Percentiles rank a stretch among this genome's conserved stretches.
These are phyloP conservation scores for Pteropus rufus DNA, from an alignment of 2,797 vertebrate species.

Conservation along the genomic window DNA sequence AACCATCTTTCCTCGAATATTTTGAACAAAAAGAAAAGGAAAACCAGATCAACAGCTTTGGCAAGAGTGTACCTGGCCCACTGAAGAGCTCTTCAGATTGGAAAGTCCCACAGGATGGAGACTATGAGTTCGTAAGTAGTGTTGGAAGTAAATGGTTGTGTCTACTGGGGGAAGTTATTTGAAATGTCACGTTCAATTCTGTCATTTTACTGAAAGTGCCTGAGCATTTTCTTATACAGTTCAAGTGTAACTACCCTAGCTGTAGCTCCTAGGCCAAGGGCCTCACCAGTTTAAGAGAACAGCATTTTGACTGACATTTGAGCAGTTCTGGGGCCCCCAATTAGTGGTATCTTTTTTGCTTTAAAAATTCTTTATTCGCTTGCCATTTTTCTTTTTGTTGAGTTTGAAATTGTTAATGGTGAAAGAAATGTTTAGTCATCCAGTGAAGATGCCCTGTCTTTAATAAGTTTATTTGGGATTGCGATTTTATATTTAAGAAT, in stretches of 20 bases:
- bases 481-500: background rate
- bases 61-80: constrained; percentile 82
- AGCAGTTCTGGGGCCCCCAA: constrained; percentile 25
- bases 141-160: background rate
- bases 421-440: background rate
- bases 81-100: constrained; percentile 88
- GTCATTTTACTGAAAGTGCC: background rate
- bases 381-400: constrained; percentile 24
- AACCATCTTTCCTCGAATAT: constrained; percentile 96
- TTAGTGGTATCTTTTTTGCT: background rate
- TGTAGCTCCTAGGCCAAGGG: background rate
- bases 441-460: background rate
- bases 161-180: background rate
- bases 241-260: background rate
- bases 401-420: constrained; percentile 50
- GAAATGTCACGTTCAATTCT: background rate
- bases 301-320: constrained; percentile 54
- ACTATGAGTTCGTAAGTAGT: constrained; percentile 93
- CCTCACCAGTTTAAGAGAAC: constrained; percentile 69
- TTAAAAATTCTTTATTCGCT: constrained; percentile 50
- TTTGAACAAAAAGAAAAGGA: constrained; percentile 97
- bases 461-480: background rate
- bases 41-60: constrained; percentile 87
- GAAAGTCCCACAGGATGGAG: constrained; percentile 89
- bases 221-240: background rate